Conservation (phyloP, 2,797 vertebrate species). For the Chelmon rostratus region DNA sequence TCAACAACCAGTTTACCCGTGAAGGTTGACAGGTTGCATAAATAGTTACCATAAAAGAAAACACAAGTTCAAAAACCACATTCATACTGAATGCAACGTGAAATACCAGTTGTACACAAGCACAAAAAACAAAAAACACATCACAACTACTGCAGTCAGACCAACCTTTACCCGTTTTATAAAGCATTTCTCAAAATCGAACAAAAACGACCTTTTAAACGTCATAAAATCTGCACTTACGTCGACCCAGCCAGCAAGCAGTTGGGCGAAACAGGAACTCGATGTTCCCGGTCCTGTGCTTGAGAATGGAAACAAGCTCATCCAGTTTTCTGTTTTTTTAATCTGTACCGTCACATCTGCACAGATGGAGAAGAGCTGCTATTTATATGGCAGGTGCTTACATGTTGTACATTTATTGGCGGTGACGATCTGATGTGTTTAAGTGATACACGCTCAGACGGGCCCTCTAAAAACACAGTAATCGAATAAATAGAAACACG, state of each 20-base stretch:
- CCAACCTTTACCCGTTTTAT: not conserved
- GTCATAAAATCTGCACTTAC: not conserved
- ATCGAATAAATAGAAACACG: not conserved
- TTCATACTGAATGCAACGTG: not conserved
- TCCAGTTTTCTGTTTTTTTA: not conserved
- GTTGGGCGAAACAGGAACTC: not conserved
- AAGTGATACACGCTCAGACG: not conserved
- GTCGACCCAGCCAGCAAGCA: too few species aligned
- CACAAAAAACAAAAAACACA: too few species aligned
- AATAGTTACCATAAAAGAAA: not conserved
- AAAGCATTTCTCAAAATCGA: not conserved
- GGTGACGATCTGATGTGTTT: not conserved
- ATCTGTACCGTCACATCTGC: not conserved
- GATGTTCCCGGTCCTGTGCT: not conserved
- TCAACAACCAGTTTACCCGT: not conserved
- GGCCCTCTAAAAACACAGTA: not conserved
- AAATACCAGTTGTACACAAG: not conserved
- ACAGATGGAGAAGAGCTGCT: not conserved
- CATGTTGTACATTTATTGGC: not conserved
- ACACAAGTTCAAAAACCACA: not conserved
- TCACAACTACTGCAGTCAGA: not conserved
- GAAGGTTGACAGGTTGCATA: not conserved
- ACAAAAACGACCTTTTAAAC: not conserved
- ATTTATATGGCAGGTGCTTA: not conserved
- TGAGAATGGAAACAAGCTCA: not conserved